Percentiles rank a stretch among this genome's conserved stretches.
These are phyloP conservation scores for Zaprionus capensis DNA, from an alignment of 1,140 invertebrate species.

Conservation along the genomic window DNA sequence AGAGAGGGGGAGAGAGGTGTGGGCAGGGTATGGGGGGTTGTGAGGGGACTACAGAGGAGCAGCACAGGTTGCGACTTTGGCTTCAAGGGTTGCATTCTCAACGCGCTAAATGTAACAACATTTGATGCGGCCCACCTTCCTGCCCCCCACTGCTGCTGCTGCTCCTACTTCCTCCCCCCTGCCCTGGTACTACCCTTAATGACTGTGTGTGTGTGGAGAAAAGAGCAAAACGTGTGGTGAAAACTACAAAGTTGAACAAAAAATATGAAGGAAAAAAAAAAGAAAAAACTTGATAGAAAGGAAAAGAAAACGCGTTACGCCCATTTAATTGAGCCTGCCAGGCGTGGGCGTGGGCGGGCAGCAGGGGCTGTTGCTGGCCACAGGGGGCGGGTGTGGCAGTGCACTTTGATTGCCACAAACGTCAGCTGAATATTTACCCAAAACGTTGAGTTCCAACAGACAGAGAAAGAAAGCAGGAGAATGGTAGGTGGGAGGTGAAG, in stretches of 20 bases:
- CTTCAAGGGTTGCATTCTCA: constrained; percentile 18
- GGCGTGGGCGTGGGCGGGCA: not conserved
- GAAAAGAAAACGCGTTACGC: constrained; percentile 51
- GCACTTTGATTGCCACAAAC: constrained; percentile 72
- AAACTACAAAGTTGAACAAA: constrained; percentile 38
- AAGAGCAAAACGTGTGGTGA: not conserved
- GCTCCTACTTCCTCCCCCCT: not conserved
- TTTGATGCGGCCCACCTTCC: not conserved
- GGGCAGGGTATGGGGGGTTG: not conserved
- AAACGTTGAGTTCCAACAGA: constrained; percentile 26
- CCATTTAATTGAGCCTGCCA: constrained; percentile 67
- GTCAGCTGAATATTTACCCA: constrained; percentile 75
- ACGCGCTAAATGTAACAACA: constrained; percentile 43
- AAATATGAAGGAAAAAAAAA: constrained; percentile 19
- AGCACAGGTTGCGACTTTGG: not conserved
- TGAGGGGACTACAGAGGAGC: not conserved
- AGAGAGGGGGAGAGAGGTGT: not conserved
- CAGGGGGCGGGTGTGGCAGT: constrained; percentile 49
- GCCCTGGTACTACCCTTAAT: constrained; percentile 18
- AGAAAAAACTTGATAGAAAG: constrained; percentile 15
- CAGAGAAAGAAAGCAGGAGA: not conserved
- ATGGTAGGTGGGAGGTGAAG: constrained; percentile 9
- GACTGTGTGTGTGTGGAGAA: constrained; percentile 14
- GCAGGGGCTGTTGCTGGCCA: not conserved
- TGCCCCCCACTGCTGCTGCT: not conserved